Conservation (phyloP, 2,888 invertebrate genomes). For the Bibio marci region DNA sequence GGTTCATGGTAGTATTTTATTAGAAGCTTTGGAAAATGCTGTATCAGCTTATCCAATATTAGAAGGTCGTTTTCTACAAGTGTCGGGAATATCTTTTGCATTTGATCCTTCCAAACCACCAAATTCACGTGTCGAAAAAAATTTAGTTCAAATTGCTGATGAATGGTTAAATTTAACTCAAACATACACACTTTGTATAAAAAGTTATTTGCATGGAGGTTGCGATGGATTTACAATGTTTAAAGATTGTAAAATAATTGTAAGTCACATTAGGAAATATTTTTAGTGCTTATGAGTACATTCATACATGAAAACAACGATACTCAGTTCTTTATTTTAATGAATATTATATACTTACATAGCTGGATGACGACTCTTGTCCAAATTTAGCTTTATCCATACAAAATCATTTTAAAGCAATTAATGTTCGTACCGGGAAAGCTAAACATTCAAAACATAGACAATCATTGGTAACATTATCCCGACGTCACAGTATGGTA, state of each 20-base stretch:
- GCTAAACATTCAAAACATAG: slow-evolving; percentile 57
- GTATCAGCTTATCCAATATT: slow-evolving; percentile 73
- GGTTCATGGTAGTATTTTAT: slow-evolving; percentile 48
- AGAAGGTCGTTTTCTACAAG: slow-evolving; percentile 78
- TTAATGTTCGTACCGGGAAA: slow-evolving; percentile 59
- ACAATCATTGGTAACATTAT: slow-evolving; percentile 70
- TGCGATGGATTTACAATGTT: slow-evolving; percentile 77
- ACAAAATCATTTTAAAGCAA: slow-evolving; percentile 80
- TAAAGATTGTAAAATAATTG: slow-evolving; percentile 53
- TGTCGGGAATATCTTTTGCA: slow-evolving; percentile 57
- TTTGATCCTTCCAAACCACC: slow-evolving; percentile 54
- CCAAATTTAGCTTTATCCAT: slow-evolving; percentile 69
- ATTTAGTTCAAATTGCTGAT: slow-evolving; percentile 67
- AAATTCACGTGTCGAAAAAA: slow-evolving; percentile 51
- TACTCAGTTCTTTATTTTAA: neutral
- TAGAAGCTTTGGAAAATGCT: slow-evolving; percentile 64
- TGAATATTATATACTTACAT: slow-evolving; percentile 8
- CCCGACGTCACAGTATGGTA: slow-evolving; percentile 60
- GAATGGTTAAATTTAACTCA: slow-evolving; percentile 58
- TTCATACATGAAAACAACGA: neutral
- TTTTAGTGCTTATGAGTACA: no score
- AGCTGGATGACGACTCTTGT: slow-evolving; percentile 74
- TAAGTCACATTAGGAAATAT: slow-evolving; percentile 25
- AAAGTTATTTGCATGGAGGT: slow-evolving; percentile 62
- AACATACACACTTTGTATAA: slow-evolving; percentile 60